Evolutionary conservation across 2,888 invertebrate species (phyloP).

Genomic region (Drosophila melanosoma): DNA sequence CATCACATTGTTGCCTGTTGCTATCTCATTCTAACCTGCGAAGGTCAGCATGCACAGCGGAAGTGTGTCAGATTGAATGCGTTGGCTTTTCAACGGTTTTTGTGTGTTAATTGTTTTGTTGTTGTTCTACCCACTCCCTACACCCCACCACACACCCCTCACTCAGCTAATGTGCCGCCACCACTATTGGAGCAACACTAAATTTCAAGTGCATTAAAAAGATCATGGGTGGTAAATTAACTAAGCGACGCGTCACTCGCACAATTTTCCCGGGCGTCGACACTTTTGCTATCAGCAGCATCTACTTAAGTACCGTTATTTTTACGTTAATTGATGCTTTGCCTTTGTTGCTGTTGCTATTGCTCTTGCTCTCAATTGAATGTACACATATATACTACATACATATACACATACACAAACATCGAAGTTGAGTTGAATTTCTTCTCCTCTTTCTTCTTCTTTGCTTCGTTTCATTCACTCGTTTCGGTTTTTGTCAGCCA

Average conservation of each 20-base stretch:
- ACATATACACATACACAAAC: neutral
- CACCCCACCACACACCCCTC: neutral
- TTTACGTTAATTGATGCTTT: slow-evolving; percentile 71
- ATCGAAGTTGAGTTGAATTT: slow-evolving; percentile 17
- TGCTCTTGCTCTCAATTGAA: slow-evolving; percentile 56
- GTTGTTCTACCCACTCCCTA: slow-evolving; percentile 7
- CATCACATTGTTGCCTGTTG: slow-evolving; percentile 22
- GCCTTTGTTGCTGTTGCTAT: slow-evolving; percentile 48
- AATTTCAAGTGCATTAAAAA: slow-evolving; percentile 80
- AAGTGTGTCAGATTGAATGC: slow-evolving; percentile 71
- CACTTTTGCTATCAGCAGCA: slow-evolving; percentile 33
- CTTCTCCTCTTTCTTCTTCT: neutral
- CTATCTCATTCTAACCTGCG: slow-evolving; percentile 38
- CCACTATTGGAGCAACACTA: slow-evolving; percentile 53
- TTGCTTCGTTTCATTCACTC: slow-evolving; percentile 5
- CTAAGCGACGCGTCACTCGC: slow-evolving; percentile 58
- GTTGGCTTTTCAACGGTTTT: slow-evolving; percentile 53
- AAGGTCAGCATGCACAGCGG: slow-evolving; percentile 40
- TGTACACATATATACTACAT: slow-evolving; percentile 17
- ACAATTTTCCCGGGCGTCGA: slow-evolving; percentile 36
- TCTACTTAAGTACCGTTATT: slow-evolving; percentile 48
- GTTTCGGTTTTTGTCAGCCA: slow-evolving; percentile 3
- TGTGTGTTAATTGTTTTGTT: slow-evolving; percentile 75
- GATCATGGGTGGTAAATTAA: slow-evolving; percentile 82
- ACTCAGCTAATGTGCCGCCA: slow-evolving; percentile 25